Conservation (phyloP, 2,113 vertebrate species). For the Camarhynchus parvulus region DNA sequence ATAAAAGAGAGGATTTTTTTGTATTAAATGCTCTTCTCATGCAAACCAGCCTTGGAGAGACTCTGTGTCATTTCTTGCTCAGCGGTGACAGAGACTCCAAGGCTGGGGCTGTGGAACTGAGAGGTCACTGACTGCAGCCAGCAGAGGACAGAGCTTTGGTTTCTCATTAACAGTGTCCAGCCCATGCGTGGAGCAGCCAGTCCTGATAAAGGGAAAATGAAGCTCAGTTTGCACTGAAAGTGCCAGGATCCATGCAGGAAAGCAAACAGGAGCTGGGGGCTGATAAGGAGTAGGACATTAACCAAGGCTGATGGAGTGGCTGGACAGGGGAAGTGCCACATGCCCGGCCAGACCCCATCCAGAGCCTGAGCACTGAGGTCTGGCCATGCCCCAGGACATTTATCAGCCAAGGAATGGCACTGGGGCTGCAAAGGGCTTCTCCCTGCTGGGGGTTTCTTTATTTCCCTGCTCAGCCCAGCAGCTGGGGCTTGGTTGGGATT, state of each 20-base stretch:
- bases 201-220: not conserved
- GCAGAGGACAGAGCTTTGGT: not conserved
- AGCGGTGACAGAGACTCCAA: rapidly evolving
- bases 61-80: too few species aligned
- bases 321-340: not conserved
- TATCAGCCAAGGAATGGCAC: not conserved
- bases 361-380: not conserved
- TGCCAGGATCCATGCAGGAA: not conserved
- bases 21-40: too few species aligned
- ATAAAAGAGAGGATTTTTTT: too few species aligned
- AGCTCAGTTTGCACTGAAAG: not conserved
- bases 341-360: rapidly evolving
- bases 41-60: too few species aligned
- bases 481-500: not conserved
- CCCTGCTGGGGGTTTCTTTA: not conserved
- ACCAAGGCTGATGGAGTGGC: not conserved
- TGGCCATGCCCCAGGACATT: not conserved
- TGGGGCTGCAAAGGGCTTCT: not conserved
- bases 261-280: not conserved
- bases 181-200: rapidly evolving
- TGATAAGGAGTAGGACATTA: not conserved
- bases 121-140: not conserved
- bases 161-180: not conserved
- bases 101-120: not conserved
- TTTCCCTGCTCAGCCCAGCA: not conserved